Evolutionary conservation across 2,113 vertebrate species (phyloP), one percentile per base, ranked within the genome.

Genomic region (Pedionomus torquatus): DNA sequence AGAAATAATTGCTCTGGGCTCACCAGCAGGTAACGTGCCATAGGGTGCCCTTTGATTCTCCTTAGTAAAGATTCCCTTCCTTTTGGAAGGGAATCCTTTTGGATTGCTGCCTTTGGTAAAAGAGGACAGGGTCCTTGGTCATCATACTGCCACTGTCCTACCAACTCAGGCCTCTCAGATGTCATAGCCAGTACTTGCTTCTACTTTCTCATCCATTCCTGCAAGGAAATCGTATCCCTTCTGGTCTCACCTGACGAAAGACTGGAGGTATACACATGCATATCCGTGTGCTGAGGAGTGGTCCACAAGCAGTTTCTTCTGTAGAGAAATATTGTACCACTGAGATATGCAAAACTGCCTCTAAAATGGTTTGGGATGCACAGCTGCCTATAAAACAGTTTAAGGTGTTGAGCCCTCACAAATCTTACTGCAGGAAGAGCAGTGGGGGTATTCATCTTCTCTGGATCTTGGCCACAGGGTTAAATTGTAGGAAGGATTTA

Each of bases 401-500:
- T 8, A 28, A 23, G 35, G 26, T 69, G 48, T 44, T 83, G 55
- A 84, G 31, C 5, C 19, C 52, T 82, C 52, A 15, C 49, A 84
- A 3, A 20, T 75, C 0, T 9, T 49, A 21, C 31, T 6, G 8
- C 31, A 16, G 8, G 14, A 83, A 54, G 8, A 85, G 49, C 61
- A 44, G 10, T 33, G 39, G 2, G 11, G 26, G 13, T 70, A 25
- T 68, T 80, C 88, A 83, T 5, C 33, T 92, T 2, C 7, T 58
- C 65, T 87, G 65, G 44, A 41, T 66, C 65, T 71, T 51, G 54
- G 87, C 71, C 54, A 78, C 0, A 0, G 37, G 26, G 63, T 28
- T 41, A 66, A 77, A 79, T 77, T 78, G 61, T n/a, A 72, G 76
- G 64, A 92, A 81, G 51, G n/a, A 82, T 85, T 94, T 87, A 82